phyloP scores from a whole-genome alignment of 2,888 invertebrate genomes.

The Cryptosula pallasiana region DNA sequence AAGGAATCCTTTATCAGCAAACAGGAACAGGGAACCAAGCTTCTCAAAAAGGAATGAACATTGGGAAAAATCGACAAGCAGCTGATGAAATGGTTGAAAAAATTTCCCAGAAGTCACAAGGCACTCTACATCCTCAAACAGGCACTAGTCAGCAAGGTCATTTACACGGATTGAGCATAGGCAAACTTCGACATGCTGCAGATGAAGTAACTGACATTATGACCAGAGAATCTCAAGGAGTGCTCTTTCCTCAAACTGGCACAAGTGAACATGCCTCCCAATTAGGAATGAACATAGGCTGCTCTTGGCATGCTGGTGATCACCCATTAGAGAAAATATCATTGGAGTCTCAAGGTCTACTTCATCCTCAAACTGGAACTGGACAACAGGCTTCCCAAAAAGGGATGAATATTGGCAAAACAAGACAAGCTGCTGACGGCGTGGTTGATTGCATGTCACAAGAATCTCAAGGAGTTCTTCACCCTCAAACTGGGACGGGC shows the following conservation, averaged over 20 bases:
- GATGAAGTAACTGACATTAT: background rate
- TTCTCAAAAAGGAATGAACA: slow-evolving; percentile 46
- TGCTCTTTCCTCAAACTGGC: background rate
- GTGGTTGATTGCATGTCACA: background rate
- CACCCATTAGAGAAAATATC: background rate
- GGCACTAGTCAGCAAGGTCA: slow-evolving; percentile 48
- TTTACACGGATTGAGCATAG: slow-evolving; percentile 42
- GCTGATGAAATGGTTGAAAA: slow-evolving; percentile 47
- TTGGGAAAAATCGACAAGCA: slow-evolving; percentile 46
- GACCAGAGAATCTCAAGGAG: background rate
- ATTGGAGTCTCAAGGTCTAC: background rate
- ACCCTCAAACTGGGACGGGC: slow-evolving; percentile 15
- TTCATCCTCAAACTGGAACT: slow-evolving; percentile 18
- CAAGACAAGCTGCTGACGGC: background rate
- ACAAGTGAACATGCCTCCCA: background rate
- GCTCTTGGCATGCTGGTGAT: background rate
- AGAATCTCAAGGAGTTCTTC: slow-evolving; percentile 17
- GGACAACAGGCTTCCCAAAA: slow-evolving; percentile 16
- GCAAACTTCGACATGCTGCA: background rate
- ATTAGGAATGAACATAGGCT: background rate
- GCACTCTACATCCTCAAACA: slow-evolving; percentile 43
- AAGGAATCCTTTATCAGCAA: background rate
- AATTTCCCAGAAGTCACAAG: slow-evolving; percentile 36
- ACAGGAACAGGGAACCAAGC: slow-evolving; percentile 45
- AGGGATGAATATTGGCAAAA: background rate